phyloP scores from a whole-genome alignment of 2,113 vertebrate genomes.

The Psilopsiagon aymara region DNA sequence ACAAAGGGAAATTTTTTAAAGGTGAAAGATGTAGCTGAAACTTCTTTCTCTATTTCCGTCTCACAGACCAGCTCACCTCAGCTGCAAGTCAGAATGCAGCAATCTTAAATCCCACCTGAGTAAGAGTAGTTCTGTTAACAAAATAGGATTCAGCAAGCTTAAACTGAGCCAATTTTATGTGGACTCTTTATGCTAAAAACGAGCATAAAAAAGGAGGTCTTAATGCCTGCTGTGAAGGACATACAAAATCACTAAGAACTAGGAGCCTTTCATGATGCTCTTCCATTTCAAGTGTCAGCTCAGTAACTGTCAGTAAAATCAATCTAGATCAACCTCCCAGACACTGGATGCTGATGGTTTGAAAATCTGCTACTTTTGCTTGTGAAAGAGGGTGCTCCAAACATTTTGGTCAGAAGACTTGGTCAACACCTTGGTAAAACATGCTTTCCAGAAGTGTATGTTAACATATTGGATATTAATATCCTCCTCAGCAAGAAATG shows the following conservation, averaged over 20 bases:
- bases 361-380: background rate
- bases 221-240: accelerated
- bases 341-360: background rate
- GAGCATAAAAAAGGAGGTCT: background rate
- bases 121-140: background rate
- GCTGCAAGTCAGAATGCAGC: background rate
- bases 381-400: background rate
- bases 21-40: background rate
- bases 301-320: background rate
- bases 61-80: background rate
- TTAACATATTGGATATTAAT: background rate
- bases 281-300: background rate
- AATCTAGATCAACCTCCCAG: background rate
- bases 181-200: background rate
- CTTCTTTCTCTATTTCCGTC: background rate
- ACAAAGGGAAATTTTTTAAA: background rate
- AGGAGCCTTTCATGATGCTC: background rate
- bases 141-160: background rate
- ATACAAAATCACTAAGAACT: background rate
- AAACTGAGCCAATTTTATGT: background rate
- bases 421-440: background rate
- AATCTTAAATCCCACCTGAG: background rate
- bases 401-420: background rate
- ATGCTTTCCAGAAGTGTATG: background rate
- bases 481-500: background rate